Base-by-base conservation (phyloP, 2,888 invertebrate genomes). In the Drosophila setosimentum region DNA sequence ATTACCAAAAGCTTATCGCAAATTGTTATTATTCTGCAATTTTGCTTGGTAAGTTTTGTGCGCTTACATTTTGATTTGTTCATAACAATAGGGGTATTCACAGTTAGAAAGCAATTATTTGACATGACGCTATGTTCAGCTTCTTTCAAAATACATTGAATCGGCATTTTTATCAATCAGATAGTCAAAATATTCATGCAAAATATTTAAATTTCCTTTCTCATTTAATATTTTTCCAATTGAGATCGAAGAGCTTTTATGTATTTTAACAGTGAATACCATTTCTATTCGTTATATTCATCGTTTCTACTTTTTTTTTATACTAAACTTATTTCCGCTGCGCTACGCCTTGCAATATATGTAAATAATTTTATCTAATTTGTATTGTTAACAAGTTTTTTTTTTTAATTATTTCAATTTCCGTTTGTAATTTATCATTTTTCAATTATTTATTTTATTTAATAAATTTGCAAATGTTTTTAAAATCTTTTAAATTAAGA, bases 361-460 rank as follows among this genome's bases (percentile, higher is more conserved):
- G 68, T 78, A 57, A 62, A 76, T 80, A 80, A 68, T 55, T 50
- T 45, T 54, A 4, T 54, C 24, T 40, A 55, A 69, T 60, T 61
- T 67, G 24, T 35, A 21, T 48, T 45, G 21, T 72, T 61, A 58
- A 69, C 49, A 54, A 27, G 7, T 30, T 16, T 55, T 37, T n/a
- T 48, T 67, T 77, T 55, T 50, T n/a, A 42, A 42, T 35, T 63
- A 54, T 61, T 40, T 48, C 10, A 30, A 50, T 50, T 69, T 62
- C 40, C 18, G n/a, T 61, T 53, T 35, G 30, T n/a, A 45, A 40
- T 63, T 68, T 63, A 50, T 53, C 37, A 29, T 55, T 51, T 51
- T 59, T 62, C 27, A 51, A 55, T 49, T 62, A 57, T 67, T 66
- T 51, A 37, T 67, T 75, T 60, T 48, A n/a, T 45, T 63, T 42